A percentile compares a stretch with the other conserved stretches of the same genome.
These are phyloP conservation scores for Falcaria lacertinaria DNA, from an alignment of 2,888 invertebrate genomes.

Conservation along the genomic window DNA sequence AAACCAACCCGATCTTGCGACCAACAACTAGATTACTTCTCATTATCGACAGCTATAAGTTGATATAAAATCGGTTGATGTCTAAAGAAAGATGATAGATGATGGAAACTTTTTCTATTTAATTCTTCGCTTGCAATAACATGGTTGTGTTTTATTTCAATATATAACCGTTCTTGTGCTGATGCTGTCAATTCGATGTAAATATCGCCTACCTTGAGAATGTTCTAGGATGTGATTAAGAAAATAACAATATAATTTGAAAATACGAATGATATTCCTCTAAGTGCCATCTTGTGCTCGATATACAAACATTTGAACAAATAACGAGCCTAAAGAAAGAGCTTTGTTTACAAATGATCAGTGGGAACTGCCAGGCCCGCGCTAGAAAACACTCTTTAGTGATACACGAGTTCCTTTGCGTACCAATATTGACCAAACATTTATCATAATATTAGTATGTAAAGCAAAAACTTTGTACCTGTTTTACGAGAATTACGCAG, in stretches of 20 bases:
- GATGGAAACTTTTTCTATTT: not conserved
- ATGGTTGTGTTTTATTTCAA: no score
- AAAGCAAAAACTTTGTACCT: no score
- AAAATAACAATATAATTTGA: no score
- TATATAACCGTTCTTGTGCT: no score
- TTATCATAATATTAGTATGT: no score
- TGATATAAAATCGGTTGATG: slow-evolving; percentile 6
- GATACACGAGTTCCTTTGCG: slow-evolving; percentile 8
- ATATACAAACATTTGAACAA: slow-evolving; percentile 60
- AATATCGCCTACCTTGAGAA: no score
- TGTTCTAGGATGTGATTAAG: no score
- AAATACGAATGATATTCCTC: slow-evolving; percentile 53
- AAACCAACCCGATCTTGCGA: slow-evolving; percentile 22
- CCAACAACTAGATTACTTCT: slow-evolving; percentile 30
- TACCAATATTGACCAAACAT: not conserved
- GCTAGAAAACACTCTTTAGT: slow-evolving; percentile 16
- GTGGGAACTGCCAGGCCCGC: slow-evolving; percentile 38
- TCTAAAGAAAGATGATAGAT: not conserved
- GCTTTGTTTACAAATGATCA: slow-evolving; percentile 60
- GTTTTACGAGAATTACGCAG: no score
- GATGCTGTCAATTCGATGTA: no score
- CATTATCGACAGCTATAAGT: slow-evolving; percentile 22
- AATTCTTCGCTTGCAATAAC: no score
- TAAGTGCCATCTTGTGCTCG: slow-evolving; percentile 65
- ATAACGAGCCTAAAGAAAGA: slow-evolving; percentile 35